These are phyloP conservation scores for Erynnis tages DNA, from an alignment of 2,888 invertebrate genomes.

Conservation along the genomic window DNA sequence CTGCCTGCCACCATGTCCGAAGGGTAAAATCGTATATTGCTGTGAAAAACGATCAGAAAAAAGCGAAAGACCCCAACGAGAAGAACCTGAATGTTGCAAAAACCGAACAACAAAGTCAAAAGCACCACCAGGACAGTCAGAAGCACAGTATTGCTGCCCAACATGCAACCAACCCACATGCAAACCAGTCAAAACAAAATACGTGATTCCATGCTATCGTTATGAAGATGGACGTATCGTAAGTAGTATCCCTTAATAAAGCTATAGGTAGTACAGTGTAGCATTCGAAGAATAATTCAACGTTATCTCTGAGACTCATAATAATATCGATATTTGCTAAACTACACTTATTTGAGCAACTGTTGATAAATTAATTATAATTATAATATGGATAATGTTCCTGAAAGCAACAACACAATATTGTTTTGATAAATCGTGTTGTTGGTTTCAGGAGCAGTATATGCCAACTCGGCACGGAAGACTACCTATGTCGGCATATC, in stretches of 20 bases:
- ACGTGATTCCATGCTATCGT: slow-evolving; percentile 71
- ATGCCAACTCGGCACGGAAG: slow-evolving; percentile 68
- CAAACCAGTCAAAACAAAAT: slow-evolving; percentile 47
- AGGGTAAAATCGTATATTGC: slow-evolving; percentile 44
- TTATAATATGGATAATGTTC: slow-evolving; percentile 21
- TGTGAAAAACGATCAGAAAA: slow-evolving; percentile 45
- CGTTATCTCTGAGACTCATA: too few relatives aligned
- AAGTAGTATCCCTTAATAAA: too few relatives aligned
- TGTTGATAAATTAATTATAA: too few relatives aligned
- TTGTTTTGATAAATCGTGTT: slow-evolving; percentile 43
- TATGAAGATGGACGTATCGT: slow-evolving; percentile 75
- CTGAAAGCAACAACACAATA: slow-evolving; percentile 39
- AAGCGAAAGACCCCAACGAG: slow-evolving; percentile 6
- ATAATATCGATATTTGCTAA: too few relatives aligned
- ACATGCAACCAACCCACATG: slow-evolving; percentile 35
- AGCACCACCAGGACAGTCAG: neutral
- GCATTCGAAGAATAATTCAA: too few relatives aligned
- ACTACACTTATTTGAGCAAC: too few relatives aligned
- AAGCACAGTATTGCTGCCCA: slow-evolving; percentile 31
- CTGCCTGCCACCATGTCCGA: slow-evolving; percentile 53
- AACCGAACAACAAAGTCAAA: slow-evolving; percentile 13
- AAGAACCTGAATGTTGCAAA: slow-evolving; percentile 22
- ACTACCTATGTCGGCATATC: slow-evolving; percentile 63
- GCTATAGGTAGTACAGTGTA: too few relatives aligned
- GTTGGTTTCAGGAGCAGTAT: slow-evolving; percentile 77